Base-by-base conservation (phyloP, 64 coral and sea anemone genomes). In the Acropora yongei region DNA sequence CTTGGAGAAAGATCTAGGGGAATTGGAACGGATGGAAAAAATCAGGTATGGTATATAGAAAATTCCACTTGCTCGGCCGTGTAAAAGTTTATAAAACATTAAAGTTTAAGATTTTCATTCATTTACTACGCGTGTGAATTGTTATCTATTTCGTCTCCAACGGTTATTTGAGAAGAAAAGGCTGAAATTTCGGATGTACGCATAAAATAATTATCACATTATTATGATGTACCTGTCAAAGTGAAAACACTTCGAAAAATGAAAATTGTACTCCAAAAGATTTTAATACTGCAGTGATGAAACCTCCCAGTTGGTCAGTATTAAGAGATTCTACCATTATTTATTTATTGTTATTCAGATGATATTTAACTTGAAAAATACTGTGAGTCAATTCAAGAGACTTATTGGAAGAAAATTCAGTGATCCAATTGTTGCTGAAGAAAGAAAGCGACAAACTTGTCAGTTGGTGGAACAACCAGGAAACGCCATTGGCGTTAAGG, bases 321-420 rank as follows among this genome's bases (percentile, higher is more conserved):
- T 57, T 76, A 41, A n/a, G 7, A 30, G 30, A 30, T 30, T 30
- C 30, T 30, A 30, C 30, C 30, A 19, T 20, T 76, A n/a, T 76
- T 12, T 71, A 69, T 63, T 82, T 16, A 51, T 19, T 90, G 41
- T 73, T 40, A 91, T 91, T 41, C 47, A 97, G 95, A 93, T 94
- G 92, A 75, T 91, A 20, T 90, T 86, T 71, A 99, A 99, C 50
- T 81, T 94, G 75, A 99, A 92, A 83, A 99, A 96, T 88, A 96
- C 97, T 20, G 77, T 96, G 49, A 92, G 89, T 68, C 97, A 99
- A 72, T 96, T 99, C 75, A 99, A 99, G 69, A 75, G 97, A 5
- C 88, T 96, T 44, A 92, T 99, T 47, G 97, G 97, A 0, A 91
- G 89, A 41, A 96, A 93, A 78, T 99, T 96, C 80, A 96, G 91